Conservation (phyloP, 1,140 invertebrate species). For the Pinna nobilis region DNA sequence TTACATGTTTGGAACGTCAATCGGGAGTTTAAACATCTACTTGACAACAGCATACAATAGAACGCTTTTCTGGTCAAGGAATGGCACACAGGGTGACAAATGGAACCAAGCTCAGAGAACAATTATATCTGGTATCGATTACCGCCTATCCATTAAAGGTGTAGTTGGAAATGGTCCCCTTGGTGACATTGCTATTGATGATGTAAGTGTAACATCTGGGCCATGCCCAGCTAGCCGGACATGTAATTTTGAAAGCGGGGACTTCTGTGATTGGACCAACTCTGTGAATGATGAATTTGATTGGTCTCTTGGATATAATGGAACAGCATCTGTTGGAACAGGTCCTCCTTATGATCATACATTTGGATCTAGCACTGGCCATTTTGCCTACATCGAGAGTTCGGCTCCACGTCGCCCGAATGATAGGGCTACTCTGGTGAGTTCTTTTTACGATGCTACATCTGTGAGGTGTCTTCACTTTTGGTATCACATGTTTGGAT, state of each 20-base stretch:
- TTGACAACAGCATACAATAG: slow-evolving; percentile 35
- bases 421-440: slow-evolving; percentile 53
- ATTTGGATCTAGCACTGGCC: slow-evolving; percentile 59
- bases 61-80: slow-evolving; percentile 52
- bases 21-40: slow-evolving; percentile 49
- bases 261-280: slow-evolving; percentile 63
- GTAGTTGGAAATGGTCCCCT: slow-evolving; percentile 51
- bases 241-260: slow-evolving; percentile 64
- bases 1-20: slow-evolving; percentile 83
- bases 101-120: slow-evolving; percentile 54
- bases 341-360: slow-evolving; percentile 87
- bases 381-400: slow-evolving; percentile 69
- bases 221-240: slow-evolving; percentile 48
- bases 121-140: slow-evolving; percentile 45
- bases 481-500: slow-evolving; percentile 87
- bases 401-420: slow-evolving; percentile 52
- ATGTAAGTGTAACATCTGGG: slow-evolving; percentile 69
- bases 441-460: slow-evolving; percentile 35
- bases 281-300: slow-evolving; percentile 60
- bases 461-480: slow-evolving; percentile 74
- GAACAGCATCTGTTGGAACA: slow-evolving; percentile 78
- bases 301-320: slow-evolving; percentile 61
- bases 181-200: slow-evolving; percentile 70
- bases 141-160: slow-evolving; percentile 51
- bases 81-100: slow-evolving; percentile 50